Conservation (phyloP, 2,113 vertebrate genomes). For the mouse (Mus musculus) region DNA sequence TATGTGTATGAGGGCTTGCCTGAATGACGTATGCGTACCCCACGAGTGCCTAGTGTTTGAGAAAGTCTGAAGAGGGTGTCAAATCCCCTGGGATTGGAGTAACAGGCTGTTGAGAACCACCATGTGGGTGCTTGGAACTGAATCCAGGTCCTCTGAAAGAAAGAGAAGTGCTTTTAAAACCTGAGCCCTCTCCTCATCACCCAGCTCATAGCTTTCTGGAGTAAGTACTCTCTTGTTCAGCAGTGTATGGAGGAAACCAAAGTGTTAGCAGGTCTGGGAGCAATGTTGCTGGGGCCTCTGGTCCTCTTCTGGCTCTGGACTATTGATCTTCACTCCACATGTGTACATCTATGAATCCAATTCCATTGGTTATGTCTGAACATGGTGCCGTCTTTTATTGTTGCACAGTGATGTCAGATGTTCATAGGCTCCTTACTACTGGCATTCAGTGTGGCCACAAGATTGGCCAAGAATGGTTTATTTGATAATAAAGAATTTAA, state of each 20-base stretch:
- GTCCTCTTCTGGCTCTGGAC: neutral
- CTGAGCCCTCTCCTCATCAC: too few relatives aligned
- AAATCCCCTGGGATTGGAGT: too few relatives aligned
- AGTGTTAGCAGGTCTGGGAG: neutral
- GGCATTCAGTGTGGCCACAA: neutral
- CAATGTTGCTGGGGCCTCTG: neutral
- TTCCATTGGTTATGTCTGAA: neutral
- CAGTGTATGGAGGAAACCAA: neutral
- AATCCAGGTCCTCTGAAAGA: neutral
- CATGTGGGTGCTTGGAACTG: too few relatives aligned
- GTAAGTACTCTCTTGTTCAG: neutral
- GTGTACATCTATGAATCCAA: neutral
- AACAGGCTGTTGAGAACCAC: too few relatives aligned
- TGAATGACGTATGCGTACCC: neutral
- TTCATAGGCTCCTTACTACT: neutral
- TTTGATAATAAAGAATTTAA: slow-evolving; percentile 4
- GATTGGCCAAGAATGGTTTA: neutral
- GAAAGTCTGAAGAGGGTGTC: too few relatives aligned
- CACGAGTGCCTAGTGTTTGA: neutral
- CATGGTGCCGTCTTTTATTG: neutral
- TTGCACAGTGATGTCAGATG: neutral
- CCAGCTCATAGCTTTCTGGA: neutral
- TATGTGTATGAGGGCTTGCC: neutral
- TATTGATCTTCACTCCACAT: neutral
- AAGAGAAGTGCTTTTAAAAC: neutral